These are phyloP conservation scores for Poeciliopsis occidentalis DNA, from an alignment of 2,113 vertebrate genomes.

Conservation along the genomic window DNA sequence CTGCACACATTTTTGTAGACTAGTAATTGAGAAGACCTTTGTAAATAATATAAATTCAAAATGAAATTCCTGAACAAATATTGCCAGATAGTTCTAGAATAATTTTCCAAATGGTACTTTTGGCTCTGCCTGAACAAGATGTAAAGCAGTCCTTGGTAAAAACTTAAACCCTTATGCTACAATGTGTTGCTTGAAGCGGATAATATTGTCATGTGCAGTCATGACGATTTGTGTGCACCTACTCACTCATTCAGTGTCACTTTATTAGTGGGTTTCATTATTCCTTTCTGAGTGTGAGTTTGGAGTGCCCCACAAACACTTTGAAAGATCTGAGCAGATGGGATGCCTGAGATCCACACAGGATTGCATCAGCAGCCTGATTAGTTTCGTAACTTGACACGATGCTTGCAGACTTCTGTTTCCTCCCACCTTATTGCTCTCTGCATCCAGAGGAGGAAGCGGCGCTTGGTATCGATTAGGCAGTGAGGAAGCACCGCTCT, in stretches of 20 bases:
- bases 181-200: not conserved
- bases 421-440: conserved; percentile 13
- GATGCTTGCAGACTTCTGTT: conserved; percentile 26
- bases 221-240: not conserved
- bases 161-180: not conserved
- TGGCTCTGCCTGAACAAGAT: not conserved
- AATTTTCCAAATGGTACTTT: not conserved
- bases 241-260: not conserved
- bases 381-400: conserved; percentile 76
- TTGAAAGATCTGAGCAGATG: conserved; percentile 61
- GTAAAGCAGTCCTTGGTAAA: not conserved
- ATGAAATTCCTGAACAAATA: not conserved
- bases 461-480: conserved; percentile 61
- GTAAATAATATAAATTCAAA: not conserved
- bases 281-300: conserved; percentile 32
- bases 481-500: conserved; percentile 66
- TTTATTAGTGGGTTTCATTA: conserved; percentile 8
- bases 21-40: not conserved
- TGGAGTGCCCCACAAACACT: not conserved
- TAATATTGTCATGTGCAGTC: not conserved
- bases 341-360: conserved; percentile 57
- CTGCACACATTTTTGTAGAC: not conserved
- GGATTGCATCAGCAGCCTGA: conserved; percentile 75
- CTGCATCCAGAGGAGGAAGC: conserved; percentile 55
- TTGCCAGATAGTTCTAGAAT: not conserved